Base-by-base conservation (phyloP, 2,797 vertebrate genomes). In the Channa striata region DNA sequence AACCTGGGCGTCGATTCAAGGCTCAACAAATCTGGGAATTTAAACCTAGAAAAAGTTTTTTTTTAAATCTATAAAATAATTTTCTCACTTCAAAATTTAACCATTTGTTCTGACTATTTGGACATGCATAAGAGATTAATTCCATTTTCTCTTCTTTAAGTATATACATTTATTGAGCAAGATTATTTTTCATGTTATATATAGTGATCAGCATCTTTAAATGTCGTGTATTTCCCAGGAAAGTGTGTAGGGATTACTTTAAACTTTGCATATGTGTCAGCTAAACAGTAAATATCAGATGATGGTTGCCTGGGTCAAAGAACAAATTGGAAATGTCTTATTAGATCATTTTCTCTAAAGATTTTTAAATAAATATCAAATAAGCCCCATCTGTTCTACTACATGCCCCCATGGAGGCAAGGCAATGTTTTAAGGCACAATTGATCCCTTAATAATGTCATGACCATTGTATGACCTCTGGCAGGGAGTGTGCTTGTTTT, bases 391-490 rank as follows among this genome's bases (percentile, higher is more conserved):
- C 92, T 94, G 92, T 74, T 89, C 61, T 48, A 64, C 66, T 57
- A 72, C 83, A 86, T 72, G 74, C 82, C 85, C 81, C 74, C 67
- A 72, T 68, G 72, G 88, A 87, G 79, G 66, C 72, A 69, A 88
- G 83, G 84, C 85, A 76, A 73, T 86, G 89, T 93, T 94, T 94
- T 87, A 91, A 91, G 90, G 88, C 89, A 91, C 89, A 86, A 92
- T 93, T 93, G 93, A 94, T 94, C 90, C 90, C 89, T 94, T 93
- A 93, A 92, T 93, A 93, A 94, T 92, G 89, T 91, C 88, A 91
- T 77, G 90, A 93, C 91, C 91, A 89, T 66, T 68, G 75, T 59
- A 52, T 93, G 91, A 93, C 93, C 91, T 84, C 54, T 72, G 70
- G 82, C 80, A 75, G 83, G 77, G 80, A 81, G 74, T 67, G 54